phyloP scores from a whole-genome alignment of 2,888 invertebrate genomes.

The Leptopilina syphax region DNA sequence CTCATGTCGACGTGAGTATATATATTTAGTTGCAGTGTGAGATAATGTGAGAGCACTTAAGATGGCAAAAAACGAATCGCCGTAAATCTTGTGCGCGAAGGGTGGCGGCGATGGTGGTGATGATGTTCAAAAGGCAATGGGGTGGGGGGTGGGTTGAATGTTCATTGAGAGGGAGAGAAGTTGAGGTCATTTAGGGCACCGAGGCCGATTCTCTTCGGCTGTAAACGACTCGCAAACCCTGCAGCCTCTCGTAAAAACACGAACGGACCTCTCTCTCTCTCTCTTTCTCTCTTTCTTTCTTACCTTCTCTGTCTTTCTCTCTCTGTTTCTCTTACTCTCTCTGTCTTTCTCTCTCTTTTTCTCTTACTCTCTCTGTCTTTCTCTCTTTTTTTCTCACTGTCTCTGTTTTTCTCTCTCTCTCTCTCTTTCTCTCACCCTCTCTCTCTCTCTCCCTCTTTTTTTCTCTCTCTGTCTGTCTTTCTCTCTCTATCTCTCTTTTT shows the following conservation, averaged over 20 bases:
- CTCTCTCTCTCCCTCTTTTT: no score
- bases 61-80: constrained; percentile 69
- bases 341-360: no score
- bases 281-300: no score
- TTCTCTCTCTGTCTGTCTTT: no score
- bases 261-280: constrained; percentile 44
- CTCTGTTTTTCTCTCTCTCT: no score
- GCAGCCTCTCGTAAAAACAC: constrained; percentile 59
- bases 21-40: constrained; percentile 68
- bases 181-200: constrained; percentile 62
- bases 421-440: no score
- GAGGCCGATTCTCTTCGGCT: constrained; percentile 68
- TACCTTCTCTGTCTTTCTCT: no score
- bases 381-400: no score
- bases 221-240: constrained; percentile 62
- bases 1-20: constrained; percentile 44
- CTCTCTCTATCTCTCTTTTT: no score
- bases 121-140: constrained; percentile 46
- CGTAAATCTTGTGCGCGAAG: constrained; percentile 65
- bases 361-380: no score
- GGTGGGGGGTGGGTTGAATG: constrained; percentile 31
- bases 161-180: constrained; percentile 42
- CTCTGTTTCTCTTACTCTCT: constrained; percentile 19
- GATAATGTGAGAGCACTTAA: constrained; percentile 70
- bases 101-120: constrained; percentile 55